Base-by-base conservation (phyloP, 2,113 vertebrate genomes). In the Eupsittula cactorum region DNA sequence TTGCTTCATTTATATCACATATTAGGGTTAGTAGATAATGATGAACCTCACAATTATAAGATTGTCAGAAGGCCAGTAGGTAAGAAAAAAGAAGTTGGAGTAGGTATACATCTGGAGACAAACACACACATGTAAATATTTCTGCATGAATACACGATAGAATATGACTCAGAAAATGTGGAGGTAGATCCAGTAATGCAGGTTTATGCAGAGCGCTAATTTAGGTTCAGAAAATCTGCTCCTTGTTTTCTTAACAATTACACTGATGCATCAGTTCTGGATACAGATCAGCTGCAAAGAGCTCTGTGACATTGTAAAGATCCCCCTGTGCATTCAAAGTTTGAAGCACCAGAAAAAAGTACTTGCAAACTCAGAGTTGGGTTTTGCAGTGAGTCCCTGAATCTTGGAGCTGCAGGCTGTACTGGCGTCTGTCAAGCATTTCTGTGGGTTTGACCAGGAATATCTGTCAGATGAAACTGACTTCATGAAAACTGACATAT, bases 301-400 rank as follows among this genome's bases (percentile, higher is more conserved):
- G 21, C 16, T 77, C 67, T 25, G 7, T 53, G 28, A 50, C 24
- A n/a, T 19, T 46, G 3, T 53, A 35, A 53, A 70, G 35, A 62
- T 4, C 5, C 35, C 85, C 4, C 2, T 3, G 2, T 3, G 14
- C n/a, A 31, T 31, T 80, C 33, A 55, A 55, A 73, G 27, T 37
- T 52, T 69, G 77, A 93, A 53, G 0, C 16, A 70, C 46, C 16
- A 74, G 53, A 52, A 55, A 55, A 85, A 65, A 62, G 3, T n/a
- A 24, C 2, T 55, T 73, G 11, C 6, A 46, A 78, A 67, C 13
- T 35, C 11, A 59, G 44, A 39, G 20, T 10, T 0, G 0, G 21
- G 7, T 65, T 81, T 44, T 65, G 7, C 9, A 86, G 20, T 29
- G 19, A 47, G 6, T 57, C 8, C 3, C 7, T 57, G 15, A 13